A percentile compares a stretch with the other conserved stretches of the same genome.
phyloP scores from a whole-genome alignment of 2,888 invertebrate genomes.

The Cerceris rybyensis region DNA sequence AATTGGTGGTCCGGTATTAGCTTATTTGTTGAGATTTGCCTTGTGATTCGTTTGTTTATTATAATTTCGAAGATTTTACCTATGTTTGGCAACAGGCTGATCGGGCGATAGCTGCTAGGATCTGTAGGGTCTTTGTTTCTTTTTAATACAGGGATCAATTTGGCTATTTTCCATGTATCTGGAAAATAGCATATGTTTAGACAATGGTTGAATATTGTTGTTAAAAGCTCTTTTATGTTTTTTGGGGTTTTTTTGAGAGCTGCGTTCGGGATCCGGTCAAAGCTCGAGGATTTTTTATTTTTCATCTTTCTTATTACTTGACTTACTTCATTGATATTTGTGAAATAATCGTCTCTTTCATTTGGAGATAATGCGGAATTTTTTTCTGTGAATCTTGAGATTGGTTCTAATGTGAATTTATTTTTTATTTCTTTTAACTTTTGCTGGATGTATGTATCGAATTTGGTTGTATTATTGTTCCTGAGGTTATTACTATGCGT shows the following conservation, averaged over 20 bases:
- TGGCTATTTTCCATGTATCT: neutral
- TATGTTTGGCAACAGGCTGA: neutral
- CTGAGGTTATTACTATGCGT: too few relatives aligned
- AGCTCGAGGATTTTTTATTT: neutral
- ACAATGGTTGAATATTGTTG: neutral
- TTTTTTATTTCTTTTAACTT: too few relatives aligned
- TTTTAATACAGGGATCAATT: neutral
- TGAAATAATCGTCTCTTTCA: neutral
- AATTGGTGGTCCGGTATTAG: neutral
- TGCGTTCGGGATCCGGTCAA: neutral
- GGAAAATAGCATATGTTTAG: neutral
- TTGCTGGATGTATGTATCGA: too few relatives aligned
- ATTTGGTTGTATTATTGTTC: too few relatives aligned
- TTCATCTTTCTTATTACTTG: neutral
- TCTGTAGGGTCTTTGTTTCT: neutral
- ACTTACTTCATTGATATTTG: neutral
- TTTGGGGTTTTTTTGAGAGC: neutral
- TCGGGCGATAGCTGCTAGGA: neutral
- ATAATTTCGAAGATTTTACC: neutral
- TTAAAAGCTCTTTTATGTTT: too few relatives aligned
- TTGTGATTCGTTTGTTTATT: neutral
- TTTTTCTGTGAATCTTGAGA: too few relatives aligned
- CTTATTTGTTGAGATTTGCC: neutral
- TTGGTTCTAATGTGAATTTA: too few relatives aligned
- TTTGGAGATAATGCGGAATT: too few relatives aligned